These are phyloP conservation scores for Avahi laniger DNA, from an alignment of 2,797 vertebrate genomes.

Conservation along the genomic window DNA sequence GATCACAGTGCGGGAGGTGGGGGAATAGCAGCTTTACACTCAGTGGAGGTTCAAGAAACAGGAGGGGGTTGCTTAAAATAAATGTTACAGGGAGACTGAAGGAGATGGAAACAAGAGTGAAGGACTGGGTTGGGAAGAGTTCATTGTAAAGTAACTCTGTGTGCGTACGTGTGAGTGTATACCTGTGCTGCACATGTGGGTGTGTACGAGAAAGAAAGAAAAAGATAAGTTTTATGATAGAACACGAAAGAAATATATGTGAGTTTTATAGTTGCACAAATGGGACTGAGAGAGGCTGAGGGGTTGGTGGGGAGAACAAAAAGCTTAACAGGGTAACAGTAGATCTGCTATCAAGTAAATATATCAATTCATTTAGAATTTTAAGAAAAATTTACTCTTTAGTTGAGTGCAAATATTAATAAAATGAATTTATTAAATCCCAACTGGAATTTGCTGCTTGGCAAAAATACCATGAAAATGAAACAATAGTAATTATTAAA, in stretches of 20 bases:
- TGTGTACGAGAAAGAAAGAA: neutral
- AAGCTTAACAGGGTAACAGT: neutral
- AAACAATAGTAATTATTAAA: neutral
- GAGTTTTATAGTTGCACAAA: neutral
- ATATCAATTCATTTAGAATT: neutral
- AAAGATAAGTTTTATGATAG: neutral
- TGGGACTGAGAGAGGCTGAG: neutral
- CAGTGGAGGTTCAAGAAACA: neutral
- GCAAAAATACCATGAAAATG: constrained; percentile 7
- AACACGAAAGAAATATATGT: neutral
- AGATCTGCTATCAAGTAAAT: neutral
- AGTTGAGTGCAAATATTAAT: neutral
- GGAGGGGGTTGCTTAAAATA: neutral
- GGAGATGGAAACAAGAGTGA: neutral
- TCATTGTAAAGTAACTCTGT: neutral
- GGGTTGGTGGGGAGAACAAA: neutral
- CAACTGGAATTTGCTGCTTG: neutral
- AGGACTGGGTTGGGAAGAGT: neutral
- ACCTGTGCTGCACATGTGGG: accelerated
- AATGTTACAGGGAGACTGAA: neutral
- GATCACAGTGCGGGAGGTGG: accelerated
- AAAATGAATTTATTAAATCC: neutral
- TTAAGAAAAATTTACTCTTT: neutral
- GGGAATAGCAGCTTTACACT: neutral
- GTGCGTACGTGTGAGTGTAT: neutral